Evolutionary conservation across 2,797 vertebrate species (phyloP), one percentile per base, ranked within the genome.

Genomic region (Myotis pilosus): DNA sequence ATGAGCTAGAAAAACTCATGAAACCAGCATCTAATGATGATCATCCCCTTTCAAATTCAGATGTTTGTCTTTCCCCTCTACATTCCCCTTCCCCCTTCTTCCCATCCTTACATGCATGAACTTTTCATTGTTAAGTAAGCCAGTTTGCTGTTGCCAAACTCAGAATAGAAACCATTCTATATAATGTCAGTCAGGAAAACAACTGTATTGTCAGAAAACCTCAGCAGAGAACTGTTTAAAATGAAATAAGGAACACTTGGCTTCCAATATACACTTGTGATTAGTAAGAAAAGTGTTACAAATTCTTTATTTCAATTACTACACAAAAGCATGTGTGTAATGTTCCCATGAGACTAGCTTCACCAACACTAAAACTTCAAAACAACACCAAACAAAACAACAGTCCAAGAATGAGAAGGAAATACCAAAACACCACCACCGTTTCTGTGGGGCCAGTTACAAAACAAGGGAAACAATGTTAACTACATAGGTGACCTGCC

Each of bases 1-100:
- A 91, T 49, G 71, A 80, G 25, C 57, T 91, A 93, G 71, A 88
- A 69, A 94, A 92, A 91, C 44, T n/a, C 30, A n/a, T 64, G 78
- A 62, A 94, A 75, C 5, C 20, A 49, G 68, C 91, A 78, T 49
- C 36, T 57, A 93, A 87, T 69, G 60, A 81, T 64, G 53, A 81
- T 69, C 8, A 87, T 55, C 16, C 16, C 87, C 47, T 78, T 85
- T 71, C 68, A 89, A 51, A 80, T 85, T 88, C 53, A 83, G 53
- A 88, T 80, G n/a, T 72, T 60, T 53, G 9, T 1, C 55, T 47
- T 30, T 75, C 19, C 53, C 19, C 49, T 71, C 79, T 47, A 60
- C 8, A 60, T 7, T 8, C 9, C 7, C 62, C 20, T 60, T 57
- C 28, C n/a, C 13, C 13, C 47, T 51, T 36, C 30, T 33, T 69